These are phyloP conservation scores for Burhinus bistriatus DNA, from an alignment of 2,113 vertebrate species.

Conservation along the genomic window DNA sequence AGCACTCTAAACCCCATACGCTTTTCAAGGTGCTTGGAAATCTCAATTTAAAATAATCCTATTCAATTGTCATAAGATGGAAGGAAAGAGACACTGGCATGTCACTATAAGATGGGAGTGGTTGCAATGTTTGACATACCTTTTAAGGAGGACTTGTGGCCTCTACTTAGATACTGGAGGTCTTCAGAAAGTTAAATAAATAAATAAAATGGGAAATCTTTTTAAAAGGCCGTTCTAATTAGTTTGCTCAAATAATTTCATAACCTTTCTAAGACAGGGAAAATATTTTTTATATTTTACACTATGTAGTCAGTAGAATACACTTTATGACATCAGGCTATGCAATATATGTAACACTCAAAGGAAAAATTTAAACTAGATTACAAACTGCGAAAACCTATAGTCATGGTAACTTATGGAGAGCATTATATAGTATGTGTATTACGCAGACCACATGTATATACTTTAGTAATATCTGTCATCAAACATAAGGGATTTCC, in stretches of 20 bases:
- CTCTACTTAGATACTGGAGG: background rate
- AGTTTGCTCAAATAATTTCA: background rate
- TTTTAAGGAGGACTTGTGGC: background rate
- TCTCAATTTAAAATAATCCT: background rate
- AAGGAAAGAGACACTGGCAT: background rate
- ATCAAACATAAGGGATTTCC: background rate
- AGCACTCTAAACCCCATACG: background rate
- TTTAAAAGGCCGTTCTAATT: background rate
- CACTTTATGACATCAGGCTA: background rate
- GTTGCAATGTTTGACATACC: background rate
- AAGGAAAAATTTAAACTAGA: background rate
- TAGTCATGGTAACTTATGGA: background rate
- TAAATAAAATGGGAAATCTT: background rate
- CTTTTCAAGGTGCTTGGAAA: background rate
- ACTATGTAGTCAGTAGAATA: background rate
- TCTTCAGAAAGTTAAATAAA: background rate
- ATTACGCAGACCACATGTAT: background rate
- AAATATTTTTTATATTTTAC: background rate
- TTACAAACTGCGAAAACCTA: background rate
- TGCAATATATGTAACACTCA: background rate
- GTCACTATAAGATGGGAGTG: background rate
- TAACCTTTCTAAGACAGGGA: background rate
- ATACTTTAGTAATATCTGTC: background rate
- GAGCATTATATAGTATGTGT: background rate
- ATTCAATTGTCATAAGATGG: background rate